phyloP scores from a whole-genome alignment of 2,113 vertebrate species.

The Burhinus bistriatus region DNA sequence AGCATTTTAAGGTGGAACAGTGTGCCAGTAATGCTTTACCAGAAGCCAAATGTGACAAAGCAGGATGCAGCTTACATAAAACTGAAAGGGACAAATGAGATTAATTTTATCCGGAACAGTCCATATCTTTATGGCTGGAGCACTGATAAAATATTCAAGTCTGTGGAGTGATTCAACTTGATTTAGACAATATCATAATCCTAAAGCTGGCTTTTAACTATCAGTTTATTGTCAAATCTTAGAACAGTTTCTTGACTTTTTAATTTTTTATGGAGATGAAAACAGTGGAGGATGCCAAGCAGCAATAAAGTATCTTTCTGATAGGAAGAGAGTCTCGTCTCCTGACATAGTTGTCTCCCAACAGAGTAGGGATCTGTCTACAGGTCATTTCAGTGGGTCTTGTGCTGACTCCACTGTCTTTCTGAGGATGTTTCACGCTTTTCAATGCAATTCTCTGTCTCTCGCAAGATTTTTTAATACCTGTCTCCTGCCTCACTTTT shows the following conservation, averaged over 20 bases:
- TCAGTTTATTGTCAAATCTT: background rate
- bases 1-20: background rate
- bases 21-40: background rate
- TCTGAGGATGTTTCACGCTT: background rate
- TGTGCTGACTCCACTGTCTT: background rate
- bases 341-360: accelerated
- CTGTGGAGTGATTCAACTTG: background rate
- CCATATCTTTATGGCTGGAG: background rate
- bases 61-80: background rate
- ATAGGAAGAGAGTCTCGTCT: background rate
- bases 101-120: background rate
- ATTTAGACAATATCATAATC: background rate
- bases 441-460: background rate
- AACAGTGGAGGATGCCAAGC: background rate
- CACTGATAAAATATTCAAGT: background rate
- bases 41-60: background rate
- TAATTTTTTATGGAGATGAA: background rate
- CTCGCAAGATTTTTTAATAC: background rate
- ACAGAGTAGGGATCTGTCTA: background rate
- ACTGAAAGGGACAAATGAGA: background rate
- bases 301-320: background rate
- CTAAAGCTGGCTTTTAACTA: background rate
- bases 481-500: background rate
- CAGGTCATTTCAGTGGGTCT: background rate
- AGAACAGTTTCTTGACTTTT: background rate